These are phyloP conservation scores for Artemia sinica DNA, from an alignment of 2,888 invertebrate genomes.

Conservation along the genomic window DNA sequence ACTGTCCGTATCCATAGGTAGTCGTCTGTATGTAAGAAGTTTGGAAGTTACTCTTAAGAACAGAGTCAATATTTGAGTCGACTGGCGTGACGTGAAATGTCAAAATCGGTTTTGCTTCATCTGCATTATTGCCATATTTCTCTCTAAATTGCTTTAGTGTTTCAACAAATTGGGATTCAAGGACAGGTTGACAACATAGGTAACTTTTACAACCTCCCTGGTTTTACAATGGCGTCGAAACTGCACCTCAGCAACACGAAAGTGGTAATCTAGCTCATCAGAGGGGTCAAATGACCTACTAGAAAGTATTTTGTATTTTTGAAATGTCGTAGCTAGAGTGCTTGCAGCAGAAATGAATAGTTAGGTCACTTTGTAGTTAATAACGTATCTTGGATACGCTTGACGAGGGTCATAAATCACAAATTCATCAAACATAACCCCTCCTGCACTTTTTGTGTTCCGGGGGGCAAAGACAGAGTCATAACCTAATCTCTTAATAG, in stretches of 20 bases:
- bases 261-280: constrained; percentile 11
- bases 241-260: constrained; percentile 17
- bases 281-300: constrained; percentile 16
- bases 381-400: constrained; percentile 15
- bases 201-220: not conserved
- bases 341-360: too few species aligned
- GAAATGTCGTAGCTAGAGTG: not conserved
- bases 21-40: not conserved
- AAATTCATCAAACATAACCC: constrained; percentile 19
- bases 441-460: not conserved
- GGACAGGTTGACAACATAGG: constrained; percentile 2
- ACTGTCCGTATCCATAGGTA: constrained; percentile 15
- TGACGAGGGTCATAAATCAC: constrained; percentile 17
- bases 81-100: constrained; percentile 15
- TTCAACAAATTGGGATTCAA: not conserved
- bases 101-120: not conserved
- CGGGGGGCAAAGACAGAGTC: constrained; percentile 16
- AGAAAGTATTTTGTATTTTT: not conserved
- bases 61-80: constrained; percentile 18
- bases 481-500: not conserved
- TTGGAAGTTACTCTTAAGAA: constrained; percentile 14
- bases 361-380: constrained; percentile 10
- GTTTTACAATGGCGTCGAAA: not conserved
- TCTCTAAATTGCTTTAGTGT: not conserved
- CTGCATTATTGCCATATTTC: not conserved